These are phyloP conservation scores for Ametastegia equiseti DNA, from an alignment of 2,888 invertebrate genomes.

Conservation along the genomic window DNA sequence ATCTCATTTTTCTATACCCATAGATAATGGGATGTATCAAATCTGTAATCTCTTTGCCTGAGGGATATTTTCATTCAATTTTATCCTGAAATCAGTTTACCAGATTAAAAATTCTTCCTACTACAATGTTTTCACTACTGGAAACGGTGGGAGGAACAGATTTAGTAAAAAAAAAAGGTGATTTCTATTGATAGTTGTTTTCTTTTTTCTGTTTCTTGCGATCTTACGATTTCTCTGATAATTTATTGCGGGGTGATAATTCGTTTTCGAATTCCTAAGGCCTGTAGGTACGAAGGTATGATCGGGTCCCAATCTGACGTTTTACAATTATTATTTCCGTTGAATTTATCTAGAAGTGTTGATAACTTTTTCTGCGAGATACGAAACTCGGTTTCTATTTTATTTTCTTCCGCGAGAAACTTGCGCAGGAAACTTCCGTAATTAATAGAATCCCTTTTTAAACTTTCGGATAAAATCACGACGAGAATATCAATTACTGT, in stretches of 20 bases:
- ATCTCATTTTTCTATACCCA: background rate
- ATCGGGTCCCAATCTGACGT: background rate
- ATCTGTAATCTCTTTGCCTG: too few species aligned
- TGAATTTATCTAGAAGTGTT: background rate
- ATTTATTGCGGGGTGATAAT: too few species aligned
- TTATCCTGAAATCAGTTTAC: too few species aligned
- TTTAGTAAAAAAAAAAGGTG: too few species aligned
- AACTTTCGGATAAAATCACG: slow-evolving; percentile 1
- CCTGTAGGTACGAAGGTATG: background rate
- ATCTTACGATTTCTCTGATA: too few species aligned
- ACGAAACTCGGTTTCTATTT: background rate
- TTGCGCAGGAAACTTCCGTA: background rate
- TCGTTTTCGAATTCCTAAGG: background rate
- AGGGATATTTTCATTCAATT: too few species aligned
- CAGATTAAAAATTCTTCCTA: too few species aligned
- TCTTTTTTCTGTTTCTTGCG: too few species aligned
- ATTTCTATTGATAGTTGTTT: too few species aligned
- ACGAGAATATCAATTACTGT: background rate
- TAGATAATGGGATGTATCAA: too few species aligned
- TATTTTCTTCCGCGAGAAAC: background rate
- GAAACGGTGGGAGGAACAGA: too few species aligned
- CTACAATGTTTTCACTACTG: too few species aligned
- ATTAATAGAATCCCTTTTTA: slow-evolving; percentile 22
- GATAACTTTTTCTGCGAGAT: background rate
- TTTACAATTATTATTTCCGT: background rate